Base-by-base conservation (phyloP, 2,797 vertebrate genomes). In the Chloroceryle amazona region DNA sequence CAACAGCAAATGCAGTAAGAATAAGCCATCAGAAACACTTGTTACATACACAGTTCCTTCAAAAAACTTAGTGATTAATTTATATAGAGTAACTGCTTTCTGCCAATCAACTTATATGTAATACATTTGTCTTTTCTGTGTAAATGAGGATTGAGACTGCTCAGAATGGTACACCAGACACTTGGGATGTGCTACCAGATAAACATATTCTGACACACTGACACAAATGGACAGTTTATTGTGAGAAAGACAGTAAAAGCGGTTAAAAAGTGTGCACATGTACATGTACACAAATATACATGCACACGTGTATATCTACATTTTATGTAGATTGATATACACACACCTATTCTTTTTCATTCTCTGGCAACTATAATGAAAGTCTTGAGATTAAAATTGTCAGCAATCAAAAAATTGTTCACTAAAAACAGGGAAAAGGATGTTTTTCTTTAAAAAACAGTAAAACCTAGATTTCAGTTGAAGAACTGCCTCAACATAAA, bases 31-130 rank as follows among this genome's bases (percentile, higher is more conserved):
- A 49, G 42, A 49, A 93, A 47, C 8, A 6, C 2, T 84, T 84
- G 1, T 8, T 86, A 4, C 6, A 37, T 6, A 16, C 22, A 70
- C 17, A 28, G 3, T 1, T 66, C 28, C 67, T 60, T 75, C 8
- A 25, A 60, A 60, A 70, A 19, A 3, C 9, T 57, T 51, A 23
- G 31, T 23, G 7, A 44, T 55, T 29, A 26, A 20, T 25, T 80
- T 46, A 9, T 4, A 41, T 21, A 4, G 20, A 18, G 35, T 55
- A n/a, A 29, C 19, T 63, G 33, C 39, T 86, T 95, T 73, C 29
- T 28, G 39, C 26, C 1, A 2, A 52, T 29, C 41, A 42, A 0
- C 8, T 52, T 55, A 10, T 2, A 8, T 13, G 33, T 20, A 66
- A 18, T 28, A 20, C 8, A 11, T 61, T 75, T 79, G 26, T 16